Percentiles rank a stretch among this genome's conserved stretches.
Evolutionary conservation across 2,113 vertebrate genomes (phyloP).

Genomic region (western clawed frog (Xenopus tropicalis)): DNA sequence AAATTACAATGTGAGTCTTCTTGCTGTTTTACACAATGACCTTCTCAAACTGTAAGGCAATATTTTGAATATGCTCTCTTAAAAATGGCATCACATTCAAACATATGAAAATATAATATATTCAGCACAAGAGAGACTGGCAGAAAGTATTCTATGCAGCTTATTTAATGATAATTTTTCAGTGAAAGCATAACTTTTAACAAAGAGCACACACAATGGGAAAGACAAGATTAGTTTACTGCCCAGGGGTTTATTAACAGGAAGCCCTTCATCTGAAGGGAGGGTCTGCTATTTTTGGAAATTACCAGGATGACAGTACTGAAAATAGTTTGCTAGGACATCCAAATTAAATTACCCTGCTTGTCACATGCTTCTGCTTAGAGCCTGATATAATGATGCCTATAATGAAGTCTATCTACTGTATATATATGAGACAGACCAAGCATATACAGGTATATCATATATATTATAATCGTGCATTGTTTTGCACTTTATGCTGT

Average conservation of each 20-base stretch:
- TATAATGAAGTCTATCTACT: too few relatives aligned
- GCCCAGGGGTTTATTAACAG: conserved; percentile 52
- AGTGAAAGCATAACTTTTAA: neutral
- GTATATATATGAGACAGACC: too few relatives aligned
- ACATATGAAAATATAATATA: conserved; percentile 11
- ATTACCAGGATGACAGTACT: conserved; percentile 67
- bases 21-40: too few relatives aligned
- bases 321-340: conserved; percentile 67
- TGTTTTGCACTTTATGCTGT: too few relatives aligned
- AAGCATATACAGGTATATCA: too few relatives aligned
- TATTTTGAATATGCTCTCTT: conserved; percentile 12
- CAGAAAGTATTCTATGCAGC: neutral
- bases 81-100: conserved; percentile 15
- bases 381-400: too few relatives aligned
- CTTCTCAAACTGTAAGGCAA: too few relatives aligned
- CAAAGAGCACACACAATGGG: conserved; percentile 10
- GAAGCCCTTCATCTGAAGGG: conserved; percentile 58
- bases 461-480: too few relatives aligned
- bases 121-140: neutral
- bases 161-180: conserved; percentile 12
- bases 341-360: conserved; percentile 59
- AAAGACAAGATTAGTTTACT: conserved; percentile 38
- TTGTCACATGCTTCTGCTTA: conserved; percentile 55
- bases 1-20: too few relatives aligned
- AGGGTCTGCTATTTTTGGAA: conserved; percentile 62